Base-by-base conservation (phyloP, 1,140 invertebrate genomes). In the Saxidomus purpurata region DNA sequence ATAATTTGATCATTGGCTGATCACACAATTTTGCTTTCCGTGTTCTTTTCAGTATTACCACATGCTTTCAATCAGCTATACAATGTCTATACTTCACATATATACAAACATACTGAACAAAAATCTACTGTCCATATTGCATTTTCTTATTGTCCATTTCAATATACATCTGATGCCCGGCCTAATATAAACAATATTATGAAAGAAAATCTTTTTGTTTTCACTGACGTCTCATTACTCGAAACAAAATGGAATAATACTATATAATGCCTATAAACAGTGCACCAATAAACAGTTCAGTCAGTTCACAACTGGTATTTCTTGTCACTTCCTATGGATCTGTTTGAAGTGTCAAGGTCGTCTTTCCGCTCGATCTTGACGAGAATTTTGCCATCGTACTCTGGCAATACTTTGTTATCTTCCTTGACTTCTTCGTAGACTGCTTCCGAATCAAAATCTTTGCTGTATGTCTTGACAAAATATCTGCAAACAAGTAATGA, bases 381-480 rank as follows among this genome's bases (percentile, higher is more conserved):
- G 55, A 89, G 69, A 61, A 89, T 36, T 77, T 89, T 89, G 8
- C 87, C 87, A 25, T 89, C 87, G 36, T 74, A 89, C 28, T 71
- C 80, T 43, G 87, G 87, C n/a, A 89, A 40, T 17, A 83, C n/a
- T 47, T 34, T 55, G 36, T n/a, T 40, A 28, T 89, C 87, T n/a
- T 89, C 87, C 36, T 74, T 82, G 13, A 83, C 49, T 59, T 89
- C 87, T 74, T 89, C 87, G 63, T 83, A 89, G 6, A 89, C 87
- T n/a, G 71, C 87, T 52, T 89, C 87, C 0, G 80, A 89, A 47
- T 89, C 87, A 59, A 89, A 89, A 25, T 89, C 87, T 63, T 83
- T 89, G 67, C 43, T 89, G 69, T 77, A 74, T 19, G 87, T 84
- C 79, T 89, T 89, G 25, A 89, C 80, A 77, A 89, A 89, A 63